phyloP scores from a whole-genome alignment of 2,797 vertebrate genomes.

The Pogonophryne albipinna region DNA sequence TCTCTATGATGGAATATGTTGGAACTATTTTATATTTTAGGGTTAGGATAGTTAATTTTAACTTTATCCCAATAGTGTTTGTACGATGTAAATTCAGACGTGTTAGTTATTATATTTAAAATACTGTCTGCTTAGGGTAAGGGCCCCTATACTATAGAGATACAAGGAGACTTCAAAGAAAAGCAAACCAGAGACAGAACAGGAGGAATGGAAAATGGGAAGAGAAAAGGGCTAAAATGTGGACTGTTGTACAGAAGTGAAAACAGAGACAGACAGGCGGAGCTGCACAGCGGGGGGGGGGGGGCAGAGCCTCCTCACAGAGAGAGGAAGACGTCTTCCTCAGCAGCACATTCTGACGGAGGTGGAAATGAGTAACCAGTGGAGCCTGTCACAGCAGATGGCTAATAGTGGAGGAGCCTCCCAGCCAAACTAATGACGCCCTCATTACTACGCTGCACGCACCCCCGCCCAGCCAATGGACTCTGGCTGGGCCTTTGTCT shows the following conservation, averaged over 20 bases:
- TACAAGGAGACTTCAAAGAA: neutral
- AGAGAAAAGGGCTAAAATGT: neutral
- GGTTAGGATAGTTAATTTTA: no score
- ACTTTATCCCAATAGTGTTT: no score
- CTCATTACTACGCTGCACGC: constrained; percentile 73
- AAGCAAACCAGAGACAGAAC: neutral
- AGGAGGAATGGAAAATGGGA: neutral
- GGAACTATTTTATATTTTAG: no score
- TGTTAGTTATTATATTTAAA: no score
- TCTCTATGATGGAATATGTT: no score
- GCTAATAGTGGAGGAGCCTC: constrained; percentile 78
- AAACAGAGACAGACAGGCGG: constrained; percentile 34
- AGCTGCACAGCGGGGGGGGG: constrained; percentile 54
- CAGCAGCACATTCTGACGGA: constrained; percentile 60
- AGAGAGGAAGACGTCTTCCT: constrained; percentile 56
- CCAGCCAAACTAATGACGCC: constrained; percentile 75
- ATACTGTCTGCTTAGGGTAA: no score
- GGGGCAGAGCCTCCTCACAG: constrained; percentile 37
- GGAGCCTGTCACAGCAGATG: constrained; percentile 80
- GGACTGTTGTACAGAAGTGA: constrained; percentile 15
- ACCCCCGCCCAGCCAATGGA: constrained; percentile 66
- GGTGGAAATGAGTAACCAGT: constrained; percentile 73
- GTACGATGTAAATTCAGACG: no score
- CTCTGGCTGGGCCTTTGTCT: constrained; percentile 71
- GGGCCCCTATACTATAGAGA: neutral